A percentile compares a stretch with the other conserved stretches of the same genome.
Conservation (phyloP, 2,888 invertebrate species). For the Baronia brevicornis region DNA sequence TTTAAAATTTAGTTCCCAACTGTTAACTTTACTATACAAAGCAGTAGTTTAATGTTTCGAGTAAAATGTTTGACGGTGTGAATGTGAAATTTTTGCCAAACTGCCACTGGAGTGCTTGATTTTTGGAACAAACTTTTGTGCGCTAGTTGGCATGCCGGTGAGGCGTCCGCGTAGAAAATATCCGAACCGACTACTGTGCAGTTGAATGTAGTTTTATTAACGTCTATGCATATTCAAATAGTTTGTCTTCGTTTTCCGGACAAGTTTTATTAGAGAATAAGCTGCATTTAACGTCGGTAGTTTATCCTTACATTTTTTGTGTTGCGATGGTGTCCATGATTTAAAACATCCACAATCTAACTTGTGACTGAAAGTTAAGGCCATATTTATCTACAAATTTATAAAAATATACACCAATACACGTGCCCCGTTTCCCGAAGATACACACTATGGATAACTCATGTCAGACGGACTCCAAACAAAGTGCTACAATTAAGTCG, state of each 20-base stretch:
- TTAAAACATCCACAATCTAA: no score
- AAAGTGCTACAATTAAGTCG: conserved; percentile 70
- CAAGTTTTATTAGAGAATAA: conserved; percentile 27
- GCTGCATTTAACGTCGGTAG: conserved; percentile 20
- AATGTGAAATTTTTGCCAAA: conserved; percentile 52
- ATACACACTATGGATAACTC: conserved; percentile 31
- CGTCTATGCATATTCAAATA: conserved; percentile 56
- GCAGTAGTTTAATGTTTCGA: conserved; percentile 6
- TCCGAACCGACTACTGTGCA: conserved; percentile 26
- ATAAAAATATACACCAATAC: no score
- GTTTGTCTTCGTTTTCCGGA: conserved; percentile 38
- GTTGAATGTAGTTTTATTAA: conserved; percentile 51
- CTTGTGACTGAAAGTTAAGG: no score
- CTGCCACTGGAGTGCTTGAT: conserved; percentile 43
- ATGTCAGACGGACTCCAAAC: conserved; percentile 38
- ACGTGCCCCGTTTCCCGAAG: no score
- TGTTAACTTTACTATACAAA: not conserved
- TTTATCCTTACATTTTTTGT: conserved; percentile 10
- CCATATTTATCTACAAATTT: no score
- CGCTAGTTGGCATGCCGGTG: conserved; percentile 36
- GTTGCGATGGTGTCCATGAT: no score
- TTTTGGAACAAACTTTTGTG: conserved; percentile 57
- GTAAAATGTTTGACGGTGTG: conserved; percentile 30
- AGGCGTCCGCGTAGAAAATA: conserved; percentile 41
- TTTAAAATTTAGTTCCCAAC: no score